These are phyloP conservation scores for Drosophila setifemur DNA, from an alignment of 1,140 invertebrate species.

Conservation along the genomic window DNA sequence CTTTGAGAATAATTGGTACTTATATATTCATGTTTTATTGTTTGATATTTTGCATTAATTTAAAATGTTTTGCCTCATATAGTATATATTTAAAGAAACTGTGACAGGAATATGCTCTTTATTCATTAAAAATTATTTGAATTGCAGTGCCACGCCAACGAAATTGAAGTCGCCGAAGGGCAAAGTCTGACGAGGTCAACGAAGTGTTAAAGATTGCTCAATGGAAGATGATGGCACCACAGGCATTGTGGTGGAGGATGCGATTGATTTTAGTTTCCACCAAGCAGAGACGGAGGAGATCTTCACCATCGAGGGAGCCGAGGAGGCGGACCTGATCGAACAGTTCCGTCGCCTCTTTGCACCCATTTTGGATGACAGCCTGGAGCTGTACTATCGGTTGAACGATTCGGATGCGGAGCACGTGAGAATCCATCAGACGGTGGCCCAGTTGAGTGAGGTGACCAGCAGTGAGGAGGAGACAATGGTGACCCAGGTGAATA, in stretches of 20 bases:
- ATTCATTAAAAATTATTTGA: too few relatives aligned
- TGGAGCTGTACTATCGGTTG: conserved; percentile 61
- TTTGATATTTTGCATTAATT: too few relatives aligned
- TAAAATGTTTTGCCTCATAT: too few relatives aligned
- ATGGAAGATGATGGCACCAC: conserved; percentile 59
- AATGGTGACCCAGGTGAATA: conserved; percentile 45
- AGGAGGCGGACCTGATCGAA: conserved; percentile 45
- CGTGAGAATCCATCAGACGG: conserved; percentile 65
- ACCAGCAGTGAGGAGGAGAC: conserved; percentile 70
- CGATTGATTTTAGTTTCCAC: conserved; percentile 70
- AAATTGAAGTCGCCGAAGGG: conserved; percentile 76
- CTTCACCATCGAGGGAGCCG: conserved; percentile 4
- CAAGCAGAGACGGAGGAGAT: conserved; percentile 33
- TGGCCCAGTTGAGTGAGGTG: conserved; percentile 62
- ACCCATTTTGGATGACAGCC: conserved; percentile 59
- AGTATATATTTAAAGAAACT: too few relatives aligned
- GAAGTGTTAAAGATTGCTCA: conserved; percentile 83
- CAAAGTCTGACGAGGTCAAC: conserved; percentile 82
- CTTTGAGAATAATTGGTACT: too few relatives aligned
- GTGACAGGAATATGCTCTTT: too few relatives aligned
- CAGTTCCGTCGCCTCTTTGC: conserved; percentile 71
- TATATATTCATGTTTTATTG: too few relatives aligned
- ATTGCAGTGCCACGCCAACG: conserved; percentile 64
- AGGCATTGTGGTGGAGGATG: conserved; percentile 34
- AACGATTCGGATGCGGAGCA: conserved; percentile 57